These are phyloP conservation scores for Galaxias olidus DNA, from an alignment of 2,797 vertebrate genomes.

Conservation along the genomic window DNA sequence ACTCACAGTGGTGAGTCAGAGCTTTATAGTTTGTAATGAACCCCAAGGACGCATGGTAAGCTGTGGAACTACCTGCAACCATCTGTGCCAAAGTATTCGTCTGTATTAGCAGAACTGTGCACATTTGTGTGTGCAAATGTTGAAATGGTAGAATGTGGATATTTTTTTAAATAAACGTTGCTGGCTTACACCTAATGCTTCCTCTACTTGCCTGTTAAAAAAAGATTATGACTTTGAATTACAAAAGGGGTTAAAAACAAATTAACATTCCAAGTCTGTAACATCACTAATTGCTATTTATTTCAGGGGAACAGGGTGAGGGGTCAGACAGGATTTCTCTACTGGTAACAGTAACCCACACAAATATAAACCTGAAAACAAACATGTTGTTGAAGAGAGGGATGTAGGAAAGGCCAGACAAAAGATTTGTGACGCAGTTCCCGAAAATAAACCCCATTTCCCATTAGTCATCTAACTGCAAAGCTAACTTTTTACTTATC, in stretches of 20 bases:
- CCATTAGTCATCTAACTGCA: constrained; percentile 46
- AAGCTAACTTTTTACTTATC: constrained; percentile 43
- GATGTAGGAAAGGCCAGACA: constrained; percentile 64
- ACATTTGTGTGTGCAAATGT: not conserved
- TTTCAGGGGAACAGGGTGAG: constrained; percentile 51
- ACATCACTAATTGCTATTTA: constrained; percentile 57
- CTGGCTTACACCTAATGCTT: not conserved
- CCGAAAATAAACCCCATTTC: constrained; percentile 58
- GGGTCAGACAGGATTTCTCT: constrained; percentile 72
- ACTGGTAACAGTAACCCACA: constrained; percentile 55
- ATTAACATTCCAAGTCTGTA: constrained; percentile 40
- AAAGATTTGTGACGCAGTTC: constrained; percentile 56
- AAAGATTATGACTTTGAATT: constrained; percentile 44
- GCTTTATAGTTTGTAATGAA: too few relatives aligned
- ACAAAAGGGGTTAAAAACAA: constrained; percentile 45
- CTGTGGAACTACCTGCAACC: too few relatives aligned
- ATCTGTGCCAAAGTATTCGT: too few relatives aligned
- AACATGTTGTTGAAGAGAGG: constrained; percentile 62
- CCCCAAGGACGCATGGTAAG: too few relatives aligned
- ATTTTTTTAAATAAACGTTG: not conserved
- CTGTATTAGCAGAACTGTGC: too few relatives aligned
- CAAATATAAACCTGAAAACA: constrained; percentile 71
- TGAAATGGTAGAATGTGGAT: too few relatives aligned
- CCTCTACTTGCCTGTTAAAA: constrained; percentile 45
- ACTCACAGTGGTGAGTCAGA: too few relatives aligned